Evolutionary conservation across 2,888 invertebrate species (phyloP).

Genomic region (Phengaris arion): DNA sequence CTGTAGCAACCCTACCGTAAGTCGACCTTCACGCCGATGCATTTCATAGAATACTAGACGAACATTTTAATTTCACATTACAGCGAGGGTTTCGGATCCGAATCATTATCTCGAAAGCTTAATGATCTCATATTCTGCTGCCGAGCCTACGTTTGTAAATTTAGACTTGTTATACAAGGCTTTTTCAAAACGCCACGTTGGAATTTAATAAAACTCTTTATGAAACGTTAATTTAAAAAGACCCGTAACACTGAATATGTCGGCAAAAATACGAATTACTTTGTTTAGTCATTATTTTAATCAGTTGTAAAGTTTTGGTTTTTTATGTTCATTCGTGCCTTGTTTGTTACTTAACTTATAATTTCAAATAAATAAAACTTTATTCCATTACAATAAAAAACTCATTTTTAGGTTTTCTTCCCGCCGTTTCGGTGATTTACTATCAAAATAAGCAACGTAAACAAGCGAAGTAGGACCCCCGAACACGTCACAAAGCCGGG

Average conservation of each 20-base stretch:
- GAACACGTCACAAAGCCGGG: slow-evolving; percentile 25
- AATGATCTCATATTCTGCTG: slow-evolving; percentile 11
- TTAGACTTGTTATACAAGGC: not conserved
- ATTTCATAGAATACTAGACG: slow-evolving; percentile 31
- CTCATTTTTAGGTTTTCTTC: not conserved
- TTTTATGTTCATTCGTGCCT: no score
- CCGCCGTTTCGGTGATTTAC: slow-evolving; percentile 9
- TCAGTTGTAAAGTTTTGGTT: no score
- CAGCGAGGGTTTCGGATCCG: slow-evolving; percentile 18
- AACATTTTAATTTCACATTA: slow-evolving; percentile 35
- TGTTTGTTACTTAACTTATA: no score
- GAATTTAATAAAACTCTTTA: not conserved
- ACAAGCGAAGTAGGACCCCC: not conserved
- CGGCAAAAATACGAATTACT: not conserved
- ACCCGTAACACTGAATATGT: not conserved
- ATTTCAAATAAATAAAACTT: no score
- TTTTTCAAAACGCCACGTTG: not conserved
- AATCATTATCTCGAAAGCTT: slow-evolving; percentile 29
- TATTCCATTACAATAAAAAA: no score
- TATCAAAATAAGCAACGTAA: slow-evolving; percentile 1
- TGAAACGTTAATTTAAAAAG: not conserved
- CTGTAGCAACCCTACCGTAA: not conserved
- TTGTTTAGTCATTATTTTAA: no score
- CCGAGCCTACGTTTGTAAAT: not conserved
- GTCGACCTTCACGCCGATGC: slow-evolving; percentile 26